phyloP scores from a whole-genome alignment of 2,888 invertebrate genomes.

The Lysandra coridon region DNA sequence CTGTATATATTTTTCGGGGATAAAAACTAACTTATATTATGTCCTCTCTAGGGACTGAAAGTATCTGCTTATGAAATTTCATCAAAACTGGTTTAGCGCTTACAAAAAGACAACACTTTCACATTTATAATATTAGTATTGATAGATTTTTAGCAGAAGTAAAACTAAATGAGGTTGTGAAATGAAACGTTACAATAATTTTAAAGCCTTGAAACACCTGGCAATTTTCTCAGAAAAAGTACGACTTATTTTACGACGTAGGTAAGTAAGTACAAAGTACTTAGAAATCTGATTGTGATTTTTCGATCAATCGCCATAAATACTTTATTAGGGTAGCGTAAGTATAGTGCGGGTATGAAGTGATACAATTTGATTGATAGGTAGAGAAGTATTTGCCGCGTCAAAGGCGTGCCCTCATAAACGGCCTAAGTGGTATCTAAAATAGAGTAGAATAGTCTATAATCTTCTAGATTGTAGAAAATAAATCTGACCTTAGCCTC shows the following conservation, averaged over 20 bases:
- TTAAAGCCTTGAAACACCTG: neutral
- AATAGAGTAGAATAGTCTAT: neutral
- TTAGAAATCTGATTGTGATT: conserved; percentile 9
- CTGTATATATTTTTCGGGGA: too few relatives aligned
- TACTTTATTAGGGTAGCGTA: conserved; percentile 28
- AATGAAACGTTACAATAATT: neutral
- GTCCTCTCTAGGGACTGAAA: too few relatives aligned
- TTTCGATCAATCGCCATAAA: conserved; percentile 38
- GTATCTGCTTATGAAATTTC: too few relatives aligned
- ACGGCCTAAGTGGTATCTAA: neutral
- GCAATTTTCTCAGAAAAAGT: neutral
- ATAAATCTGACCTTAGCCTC: neutral
- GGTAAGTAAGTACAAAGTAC: neutral
- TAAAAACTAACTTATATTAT: too few relatives aligned
- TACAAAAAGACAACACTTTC: too few relatives aligned
- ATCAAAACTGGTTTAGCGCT: too few relatives aligned
- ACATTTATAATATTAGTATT: too few relatives aligned
- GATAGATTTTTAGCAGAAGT: neutral
- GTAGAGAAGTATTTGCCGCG: neutral
- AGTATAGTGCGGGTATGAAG: conserved; percentile 18
- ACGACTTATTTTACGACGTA: neutral
- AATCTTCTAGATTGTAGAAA: neutral
- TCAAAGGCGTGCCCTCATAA: neutral
- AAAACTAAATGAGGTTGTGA: neutral
- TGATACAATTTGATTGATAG: conserved; percentile 5